Evolutionary conservation across 2,113 vertebrate genomes (phyloP), one percentile per base, ranked within the genome.

Genomic region (Rhabdomys dilectus): DNA sequence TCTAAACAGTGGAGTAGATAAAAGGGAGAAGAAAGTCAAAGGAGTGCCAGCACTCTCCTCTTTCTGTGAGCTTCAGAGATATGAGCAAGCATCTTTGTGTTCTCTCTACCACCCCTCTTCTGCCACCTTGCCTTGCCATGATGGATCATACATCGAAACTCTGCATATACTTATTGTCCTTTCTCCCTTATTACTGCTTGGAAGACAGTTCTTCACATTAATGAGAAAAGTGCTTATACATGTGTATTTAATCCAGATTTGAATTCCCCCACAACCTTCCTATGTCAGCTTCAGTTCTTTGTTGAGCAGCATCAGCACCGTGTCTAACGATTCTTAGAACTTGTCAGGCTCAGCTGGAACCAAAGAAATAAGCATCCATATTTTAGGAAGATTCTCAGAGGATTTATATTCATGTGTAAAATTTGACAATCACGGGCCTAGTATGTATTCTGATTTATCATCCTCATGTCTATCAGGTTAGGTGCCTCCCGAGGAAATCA

Each of bases 341-440:
- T 1, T 21, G 21, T 81, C 1, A 36, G 45, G 3, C 51, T 48
- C 36, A 75, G 17, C 1, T 15, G 36, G 89, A 17, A 56, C 5
- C 77, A 42, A 1, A 39, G 78, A 31, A 85, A 60, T 72, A 75
- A 68, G 48, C 77, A 58, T 82, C 15, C 89, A 3, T 9, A 85
- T 93, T 84, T 95, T 42, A 82, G 76, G 31, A 94, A 72, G 73
- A 93, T 70, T 16, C 16, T 53, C 16, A 78, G 68, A n/a, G n/a
- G 5, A 12, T 64, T n/a, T 9, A 24, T 58, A 56, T 78, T n/a
- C n/a, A 26, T 2, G 17, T 68, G n/a, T 76, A 39, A 88, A 80
- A 19, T 87, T 58, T 85, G 87, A 95, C 58, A 93, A 81, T 66
- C 45, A 19, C 0, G 76, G 39, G 42, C 51, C 36, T 64, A 5